phyloP scores from a whole-genome alignment of 2,888 invertebrate genomes.

The Escarpia spicata region DNA sequence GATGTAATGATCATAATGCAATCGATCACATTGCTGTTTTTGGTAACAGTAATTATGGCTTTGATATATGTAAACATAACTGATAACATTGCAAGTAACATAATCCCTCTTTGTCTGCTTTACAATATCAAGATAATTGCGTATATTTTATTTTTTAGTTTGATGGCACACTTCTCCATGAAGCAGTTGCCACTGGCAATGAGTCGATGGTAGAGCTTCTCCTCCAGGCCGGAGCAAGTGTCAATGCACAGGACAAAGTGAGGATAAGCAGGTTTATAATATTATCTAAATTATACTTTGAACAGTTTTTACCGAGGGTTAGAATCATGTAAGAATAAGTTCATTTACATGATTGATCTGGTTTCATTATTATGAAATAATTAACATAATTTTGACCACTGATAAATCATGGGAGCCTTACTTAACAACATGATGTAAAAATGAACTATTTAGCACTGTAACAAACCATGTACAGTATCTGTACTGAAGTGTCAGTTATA shows the following conservation, averaged over 20 bases:
- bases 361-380: too few species aligned
- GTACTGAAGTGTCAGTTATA: not conserved
- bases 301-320: not conserved
- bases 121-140: not conserved
- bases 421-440: not conserved
- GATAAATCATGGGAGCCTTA: not conserved
- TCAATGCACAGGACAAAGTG: conserved; percentile 5
- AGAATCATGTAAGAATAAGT: too few species aligned
- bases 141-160: not conserved
- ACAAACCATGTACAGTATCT: not conserved
- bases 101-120: not conserved
- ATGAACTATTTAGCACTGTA: not conserved
- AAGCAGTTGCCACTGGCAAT: not conserved
- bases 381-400: not conserved
- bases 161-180: not conserved
- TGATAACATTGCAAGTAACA: not conserved
- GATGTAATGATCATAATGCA: not conserved
- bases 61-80: not conserved
- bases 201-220: not conserved
- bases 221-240: not conserved
- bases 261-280: not conserved
- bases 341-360: too few species aligned
- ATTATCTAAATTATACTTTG: not conserved
- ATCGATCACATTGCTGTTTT: too few species aligned
- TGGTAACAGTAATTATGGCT: too few species aligned